Conservation (phyloP, 2,888 invertebrate genomes). For the Auanema sp. region DNA sequence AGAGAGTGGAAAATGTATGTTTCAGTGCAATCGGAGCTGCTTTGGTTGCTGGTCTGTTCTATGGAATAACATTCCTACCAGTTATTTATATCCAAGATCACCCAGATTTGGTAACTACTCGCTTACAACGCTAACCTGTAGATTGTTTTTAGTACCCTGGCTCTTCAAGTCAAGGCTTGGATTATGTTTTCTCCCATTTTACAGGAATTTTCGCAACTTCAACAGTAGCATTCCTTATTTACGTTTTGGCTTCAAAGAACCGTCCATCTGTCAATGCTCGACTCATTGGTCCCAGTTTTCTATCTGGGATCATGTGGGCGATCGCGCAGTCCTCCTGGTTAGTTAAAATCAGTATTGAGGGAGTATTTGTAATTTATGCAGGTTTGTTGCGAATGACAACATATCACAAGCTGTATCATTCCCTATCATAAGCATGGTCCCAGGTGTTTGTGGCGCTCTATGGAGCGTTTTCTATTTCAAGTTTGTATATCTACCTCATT, state of each 20-base stretch:
- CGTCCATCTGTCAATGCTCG: slow-evolving; percentile 65
- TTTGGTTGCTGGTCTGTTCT: slow-evolving; percentile 66
- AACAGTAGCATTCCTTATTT: slow-evolving; percentile 63
- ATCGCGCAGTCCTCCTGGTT: slow-evolving; percentile 66
- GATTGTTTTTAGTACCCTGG: slow-evolving; percentile 37
- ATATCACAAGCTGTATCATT: slow-evolving; percentile 66
- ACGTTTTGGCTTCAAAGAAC: slow-evolving; percentile 53
- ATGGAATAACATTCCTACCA: slow-evolving; percentile 68
- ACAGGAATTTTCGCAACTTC: slow-evolving; percentile 66
- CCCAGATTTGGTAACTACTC: slow-evolving; percentile 30
- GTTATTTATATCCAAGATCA: slow-evolving; percentile 67
- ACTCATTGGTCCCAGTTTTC: slow-evolving; percentile 50
- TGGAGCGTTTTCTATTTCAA: slow-evolving; percentile 68
- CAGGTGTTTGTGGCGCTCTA: slow-evolving; percentile 64
- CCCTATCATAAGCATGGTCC: slow-evolving; percentile 68
- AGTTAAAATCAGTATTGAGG: background rate
- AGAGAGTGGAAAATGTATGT: background rate
- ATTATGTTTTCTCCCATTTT: slow-evolving; percentile 68
- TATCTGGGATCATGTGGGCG: slow-evolving; percentile 68
- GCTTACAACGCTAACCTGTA: background rate
- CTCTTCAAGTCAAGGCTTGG: slow-evolving; percentile 51
- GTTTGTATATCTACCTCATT: slow-evolving; percentile 54
- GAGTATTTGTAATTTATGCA: slow-evolving; percentile 10
- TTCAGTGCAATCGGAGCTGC: slow-evolving; percentile 65
- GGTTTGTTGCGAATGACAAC: slow-evolving; percentile 68